Evolutionary conservation across 2,113 vertebrate genomes (phyloP).

Genomic region (Alouatta palliata): DNA sequence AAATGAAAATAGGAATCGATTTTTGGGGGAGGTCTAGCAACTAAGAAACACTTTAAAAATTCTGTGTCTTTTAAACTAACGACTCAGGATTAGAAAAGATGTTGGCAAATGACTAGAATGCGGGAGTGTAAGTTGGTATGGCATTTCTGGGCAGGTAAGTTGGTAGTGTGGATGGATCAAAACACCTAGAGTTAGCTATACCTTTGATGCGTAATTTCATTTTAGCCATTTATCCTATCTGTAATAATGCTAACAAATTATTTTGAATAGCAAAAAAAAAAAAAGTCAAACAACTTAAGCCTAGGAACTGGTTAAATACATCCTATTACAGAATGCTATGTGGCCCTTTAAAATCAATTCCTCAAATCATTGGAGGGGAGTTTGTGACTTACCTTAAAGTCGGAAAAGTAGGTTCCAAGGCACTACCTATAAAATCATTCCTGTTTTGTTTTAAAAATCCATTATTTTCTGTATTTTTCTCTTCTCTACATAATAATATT

Average conservation of each 20-base stretch:
- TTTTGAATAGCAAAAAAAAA: background rate
- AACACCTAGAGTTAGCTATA: background rate
- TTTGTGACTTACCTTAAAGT: background rate
- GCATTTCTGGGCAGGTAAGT: background rate
- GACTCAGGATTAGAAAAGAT: background rate
- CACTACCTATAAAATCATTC: background rate
- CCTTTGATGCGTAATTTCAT: background rate
- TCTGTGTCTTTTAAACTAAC: background rate
- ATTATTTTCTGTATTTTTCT: background rate
- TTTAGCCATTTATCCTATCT: background rate
- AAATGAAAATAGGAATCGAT: background rate
- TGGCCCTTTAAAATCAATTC: background rate
- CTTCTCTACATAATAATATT: background rate
- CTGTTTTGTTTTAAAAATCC: background rate
- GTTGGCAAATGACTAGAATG: background rate
- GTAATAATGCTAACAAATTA: background rate
- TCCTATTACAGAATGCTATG: background rate
- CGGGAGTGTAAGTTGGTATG: background rate
- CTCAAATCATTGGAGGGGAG: background rate
- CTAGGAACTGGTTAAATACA: background rate
- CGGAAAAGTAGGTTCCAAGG: background rate
- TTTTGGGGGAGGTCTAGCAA: background rate
- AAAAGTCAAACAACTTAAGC: background rate
- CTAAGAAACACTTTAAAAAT: background rate
- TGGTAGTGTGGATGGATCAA: background rate